phyloP scores from a whole-genome alignment of 37 sponge, comb jelly and placozoan species.

The Mnemiopsis leidyi region DNA sequence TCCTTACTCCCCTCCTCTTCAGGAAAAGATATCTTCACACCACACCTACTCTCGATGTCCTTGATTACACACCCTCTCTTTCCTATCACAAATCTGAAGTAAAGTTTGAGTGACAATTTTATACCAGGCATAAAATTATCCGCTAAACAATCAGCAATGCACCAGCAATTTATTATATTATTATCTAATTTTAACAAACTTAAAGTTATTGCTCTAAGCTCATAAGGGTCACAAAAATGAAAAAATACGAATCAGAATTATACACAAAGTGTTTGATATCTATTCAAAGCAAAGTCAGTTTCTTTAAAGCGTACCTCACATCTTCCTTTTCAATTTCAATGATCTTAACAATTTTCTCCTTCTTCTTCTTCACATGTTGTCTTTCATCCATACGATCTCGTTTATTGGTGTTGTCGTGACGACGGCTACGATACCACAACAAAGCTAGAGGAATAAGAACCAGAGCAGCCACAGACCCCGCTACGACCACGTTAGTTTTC shows the following conservation, averaged over 20 bases:
- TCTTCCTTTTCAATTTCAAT: constrained; percentile 13
- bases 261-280: not conserved
- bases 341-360: not conserved
- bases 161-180: too few species aligned
- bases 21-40: constrained; percentile 28
- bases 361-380: constrained; percentile 53
- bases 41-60: constrained; percentile 17
- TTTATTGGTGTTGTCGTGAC: not conserved
- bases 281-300: not conserved
- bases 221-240: too few species aligned
- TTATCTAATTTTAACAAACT: too few species aligned
- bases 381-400: constrained; percentile 49
- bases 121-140: too few species aligned
- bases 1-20: not conserved
- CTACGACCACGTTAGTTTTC: not conserved
- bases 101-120: too few species aligned
- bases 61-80: constrained; percentile 32
- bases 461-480: not conserved
- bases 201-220: too few species aligned
- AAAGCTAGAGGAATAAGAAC: constrained; percentile 6
- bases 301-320: constrained; percentile 18
- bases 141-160: too few species aligned
- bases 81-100: constrained; percentile 58
- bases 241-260: too few species aligned
- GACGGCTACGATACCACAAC: not conserved